Evolutionary conservation across 2,113 vertebrate species (phyloP).

Genomic region (Rhipidura dahli): DNA sequence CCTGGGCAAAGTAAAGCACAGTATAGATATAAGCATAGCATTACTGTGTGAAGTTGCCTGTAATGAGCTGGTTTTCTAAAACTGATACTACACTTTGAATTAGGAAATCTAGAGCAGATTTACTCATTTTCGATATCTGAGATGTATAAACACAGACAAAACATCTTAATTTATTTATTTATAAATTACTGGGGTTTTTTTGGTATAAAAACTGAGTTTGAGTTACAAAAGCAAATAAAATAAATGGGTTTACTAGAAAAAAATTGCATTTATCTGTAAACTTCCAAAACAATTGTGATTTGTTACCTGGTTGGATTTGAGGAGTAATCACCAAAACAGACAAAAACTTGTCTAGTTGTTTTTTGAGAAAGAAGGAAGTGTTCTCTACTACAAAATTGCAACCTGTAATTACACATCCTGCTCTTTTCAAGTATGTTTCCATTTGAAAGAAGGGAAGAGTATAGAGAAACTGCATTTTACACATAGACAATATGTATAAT

Average conservation of each 20-base stretch:
- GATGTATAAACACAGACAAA: background rate
- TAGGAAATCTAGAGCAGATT: background rate
- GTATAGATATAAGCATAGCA: background rate
- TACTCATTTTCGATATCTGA: background rate
- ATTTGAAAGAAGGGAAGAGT: background rate
- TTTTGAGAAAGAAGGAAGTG: background rate
- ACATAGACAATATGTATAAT: background rate
- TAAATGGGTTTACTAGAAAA: background rate
- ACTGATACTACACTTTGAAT: background rate
- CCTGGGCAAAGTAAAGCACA: background rate
- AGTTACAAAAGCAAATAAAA: background rate
- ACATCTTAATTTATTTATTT: background rate
- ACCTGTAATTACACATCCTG: background rate
- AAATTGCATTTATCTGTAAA: background rate
- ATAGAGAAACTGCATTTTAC: background rate
- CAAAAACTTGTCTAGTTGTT: background rate
- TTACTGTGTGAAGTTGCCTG: background rate
- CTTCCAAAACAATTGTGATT: background rate
- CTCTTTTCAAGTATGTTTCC: background rate
- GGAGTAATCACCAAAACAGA: background rate
- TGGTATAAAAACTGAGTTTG: background rate
- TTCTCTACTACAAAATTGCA: background rate
- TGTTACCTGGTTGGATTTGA: background rate
- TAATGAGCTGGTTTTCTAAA: conserved; percentile 34
- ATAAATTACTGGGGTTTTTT: background rate